These are phyloP conservation scores for Helobdella robusta DNA, from an alignment of 2,888 invertebrate genomes.

Conservation along the genomic window DNA sequence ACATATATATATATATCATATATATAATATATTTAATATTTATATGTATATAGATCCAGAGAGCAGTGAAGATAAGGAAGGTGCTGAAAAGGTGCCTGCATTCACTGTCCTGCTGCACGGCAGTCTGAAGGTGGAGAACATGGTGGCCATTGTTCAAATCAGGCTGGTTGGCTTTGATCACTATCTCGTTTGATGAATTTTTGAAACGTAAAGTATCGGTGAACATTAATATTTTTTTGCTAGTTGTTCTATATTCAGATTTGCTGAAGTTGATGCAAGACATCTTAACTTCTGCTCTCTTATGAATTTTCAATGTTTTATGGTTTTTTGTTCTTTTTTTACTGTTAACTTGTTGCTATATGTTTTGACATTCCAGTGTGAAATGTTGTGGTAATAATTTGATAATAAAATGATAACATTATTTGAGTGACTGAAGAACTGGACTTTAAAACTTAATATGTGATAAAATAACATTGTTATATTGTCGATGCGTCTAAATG, in stretches of 20 bases:
- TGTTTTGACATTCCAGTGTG: background rate
- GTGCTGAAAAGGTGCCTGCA: constrained; percentile 61
- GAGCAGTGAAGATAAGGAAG: constrained; percentile 27
- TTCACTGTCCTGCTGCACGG: constrained; percentile 88
- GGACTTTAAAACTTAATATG: too few relatives aligned
- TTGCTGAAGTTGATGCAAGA: too few relatives aligned
- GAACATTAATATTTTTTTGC: background rate
- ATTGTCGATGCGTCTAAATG: too few relatives aligned
- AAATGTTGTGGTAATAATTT: too few relatives aligned
- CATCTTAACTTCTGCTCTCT: too few relatives aligned
- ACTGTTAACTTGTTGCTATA: background rate
- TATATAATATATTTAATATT: background rate
- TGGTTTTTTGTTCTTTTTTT: background rate
- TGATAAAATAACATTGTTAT: too few relatives aligned
- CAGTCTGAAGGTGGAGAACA: constrained; percentile 79
- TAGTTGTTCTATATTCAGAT: background rate
- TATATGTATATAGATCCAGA: background rate
- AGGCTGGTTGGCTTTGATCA: constrained; percentile 14
- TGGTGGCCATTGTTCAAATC: constrained; percentile 71
- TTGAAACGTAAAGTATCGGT: background rate
- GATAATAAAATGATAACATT: too few relatives aligned
- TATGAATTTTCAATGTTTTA: background rate
- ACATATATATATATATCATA: too few relatives aligned
- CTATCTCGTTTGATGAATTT: too few relatives aligned
- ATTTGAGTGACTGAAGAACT: too few relatives aligned